Evolutionary conservation across 2,797 vertebrate genomes (phyloP).

Genomic region (Sarcophilus harrisii): DNA sequence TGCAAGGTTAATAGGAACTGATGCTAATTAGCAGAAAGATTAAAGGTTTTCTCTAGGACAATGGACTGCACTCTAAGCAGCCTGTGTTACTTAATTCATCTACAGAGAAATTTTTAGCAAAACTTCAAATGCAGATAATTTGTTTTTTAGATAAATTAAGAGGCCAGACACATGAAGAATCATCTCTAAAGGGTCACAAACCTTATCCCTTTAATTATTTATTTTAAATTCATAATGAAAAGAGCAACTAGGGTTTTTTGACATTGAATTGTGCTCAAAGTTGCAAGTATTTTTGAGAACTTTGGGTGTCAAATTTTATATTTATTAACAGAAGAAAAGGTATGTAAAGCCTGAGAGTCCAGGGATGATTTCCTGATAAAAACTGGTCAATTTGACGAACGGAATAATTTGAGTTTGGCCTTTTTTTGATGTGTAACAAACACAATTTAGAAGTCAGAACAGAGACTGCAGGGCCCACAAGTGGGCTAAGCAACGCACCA

Average conservation of each 20-base stretch:
- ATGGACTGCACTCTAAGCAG: not conserved
- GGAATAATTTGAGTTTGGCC: conserved; percentile 41
- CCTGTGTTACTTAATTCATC: conserved; percentile 81
- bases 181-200: not conserved
- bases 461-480: conserved; percentile 46
- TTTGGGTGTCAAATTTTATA: not conserved
- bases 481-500: conserved; percentile 80
- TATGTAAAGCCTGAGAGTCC: not conserved
- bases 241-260: not conserved
- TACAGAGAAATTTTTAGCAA: conserved; percentile 74
- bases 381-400: not conserved
- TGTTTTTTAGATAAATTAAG: conserved; percentile 51
- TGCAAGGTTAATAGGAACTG: not conserved
- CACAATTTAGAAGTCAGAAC: conserved; percentile 76
- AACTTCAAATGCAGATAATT: conserved; percentile 22
- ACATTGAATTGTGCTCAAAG: not conserved
- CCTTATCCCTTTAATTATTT: not conserved
- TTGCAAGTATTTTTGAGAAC: conserved; percentile 16
- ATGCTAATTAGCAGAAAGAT: not conserved
- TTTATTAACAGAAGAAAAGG: conserved; percentile 14
- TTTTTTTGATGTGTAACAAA: conserved; percentile 81
- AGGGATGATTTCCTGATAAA: conserved; percentile 17
- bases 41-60: not conserved
- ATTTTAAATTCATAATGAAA: conserved; percentile 24
- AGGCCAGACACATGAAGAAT: not conserved